Percentiles rank a stretch among this genome's conserved stretches.
These are phyloP conservation scores for Nudaria mundana DNA, from an alignment of 2,888 invertebrate species.

Conservation along the genomic window DNA sequence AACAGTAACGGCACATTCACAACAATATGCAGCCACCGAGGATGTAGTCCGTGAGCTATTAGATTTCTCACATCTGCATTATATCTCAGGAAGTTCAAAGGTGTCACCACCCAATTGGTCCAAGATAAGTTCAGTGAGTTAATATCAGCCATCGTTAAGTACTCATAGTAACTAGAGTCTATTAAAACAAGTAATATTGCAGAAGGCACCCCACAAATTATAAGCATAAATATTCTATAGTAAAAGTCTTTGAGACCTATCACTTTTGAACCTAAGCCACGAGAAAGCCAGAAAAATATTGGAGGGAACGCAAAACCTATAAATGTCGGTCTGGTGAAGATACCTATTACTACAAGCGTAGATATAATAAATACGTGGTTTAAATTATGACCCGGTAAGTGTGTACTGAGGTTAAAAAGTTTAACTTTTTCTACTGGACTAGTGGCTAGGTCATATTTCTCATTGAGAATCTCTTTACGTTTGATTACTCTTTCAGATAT, in stretches of 20 bases:
- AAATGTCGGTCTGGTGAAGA: conserved; percentile 97
- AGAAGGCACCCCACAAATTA: conserved; percentile 84
- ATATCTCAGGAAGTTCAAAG: conserved; percentile 94
- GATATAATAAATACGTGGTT: conserved; percentile 85
- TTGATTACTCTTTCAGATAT: conserved; percentile 85
- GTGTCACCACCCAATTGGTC: conserved; percentile 92
- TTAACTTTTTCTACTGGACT: conserved; percentile 87
- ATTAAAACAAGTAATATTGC: conserved; percentile 84
- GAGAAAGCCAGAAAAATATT: conserved; percentile 91
- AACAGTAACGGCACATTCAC: conserved; percentile 93
- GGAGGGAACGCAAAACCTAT: conserved; percentile 91
- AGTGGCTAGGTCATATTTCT: conserved; percentile 85
- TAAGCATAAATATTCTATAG: conserved; percentile 84
- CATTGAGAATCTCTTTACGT: conserved; percentile 86
- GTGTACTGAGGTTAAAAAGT: conserved; percentile 85
- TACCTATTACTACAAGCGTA: conserved; percentile 86
- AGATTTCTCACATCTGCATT: conserved; percentile 89
- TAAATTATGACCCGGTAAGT: conserved; percentile 86
- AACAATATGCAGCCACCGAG: conserved; percentile 88
- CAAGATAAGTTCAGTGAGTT: conserved; percentile 84
- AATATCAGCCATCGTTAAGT: conserved; percentile 88
- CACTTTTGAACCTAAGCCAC: conserved; percentile 88
- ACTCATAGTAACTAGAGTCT: conserved; percentile 92
- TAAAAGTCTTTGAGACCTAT: conserved; percentile 88
- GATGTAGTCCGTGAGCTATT: conserved; percentile 92